Evolutionary conservation across 2,888 invertebrate species (phyloP).

Genomic region (Oscheius myriophilus): DNA sequence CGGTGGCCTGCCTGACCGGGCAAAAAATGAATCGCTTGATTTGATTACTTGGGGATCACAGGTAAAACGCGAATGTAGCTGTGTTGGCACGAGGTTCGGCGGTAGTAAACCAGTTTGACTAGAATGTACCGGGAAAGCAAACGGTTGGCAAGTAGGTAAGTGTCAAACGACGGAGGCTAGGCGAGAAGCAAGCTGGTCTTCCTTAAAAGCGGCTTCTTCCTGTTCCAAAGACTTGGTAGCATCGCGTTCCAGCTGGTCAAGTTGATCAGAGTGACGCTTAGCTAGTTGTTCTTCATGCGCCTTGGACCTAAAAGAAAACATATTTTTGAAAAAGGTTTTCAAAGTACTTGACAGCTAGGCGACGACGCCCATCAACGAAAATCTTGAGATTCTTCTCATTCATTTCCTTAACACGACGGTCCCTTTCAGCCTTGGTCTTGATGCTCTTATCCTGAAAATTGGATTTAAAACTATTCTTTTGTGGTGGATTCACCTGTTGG

Average conservation of each 20-base stretch:
- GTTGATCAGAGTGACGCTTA: conserved; percentile 65
- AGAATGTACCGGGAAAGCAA: conserved; percentile 1
- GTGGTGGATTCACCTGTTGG: conserved; percentile 68
- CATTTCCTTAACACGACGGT: conserved; percentile 86
- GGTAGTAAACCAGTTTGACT: conserved; percentile 8
- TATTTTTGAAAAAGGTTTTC: not conserved
- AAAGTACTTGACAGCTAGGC: conserved; percentile 63
- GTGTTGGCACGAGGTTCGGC: conserved; percentile 12
- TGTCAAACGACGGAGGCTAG: conserved; percentile 65
- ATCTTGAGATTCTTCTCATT: conserved; percentile 80
- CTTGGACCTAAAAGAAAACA: conserved; percentile 50
- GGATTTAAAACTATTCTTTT: not conserved
- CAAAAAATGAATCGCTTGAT: too few species aligned
- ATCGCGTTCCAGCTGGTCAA: conserved; percentile 63
- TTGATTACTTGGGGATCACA: conserved; percentile 10
- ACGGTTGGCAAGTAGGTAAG: too few species aligned
- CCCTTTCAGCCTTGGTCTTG: conserved; percentile 90
- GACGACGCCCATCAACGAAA: conserved; percentile 70
- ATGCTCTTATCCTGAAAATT: conserved; percentile 86
- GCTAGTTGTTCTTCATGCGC: conserved; percentile 67
- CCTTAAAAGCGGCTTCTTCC: conserved; percentile 66
- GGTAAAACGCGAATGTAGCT: conserved; percentile 3
- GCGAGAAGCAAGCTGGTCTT: conserved; percentile 63
- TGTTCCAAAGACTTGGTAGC: conserved; percentile 59
- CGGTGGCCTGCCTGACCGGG: too few species aligned